Percentiles rank a stretch among this genome's conserved stretches.
Evolutionary conservation across 2,797 vertebrate genomes (phyloP).

Genomic region (Hoplostethus mediterraneus): DNA sequence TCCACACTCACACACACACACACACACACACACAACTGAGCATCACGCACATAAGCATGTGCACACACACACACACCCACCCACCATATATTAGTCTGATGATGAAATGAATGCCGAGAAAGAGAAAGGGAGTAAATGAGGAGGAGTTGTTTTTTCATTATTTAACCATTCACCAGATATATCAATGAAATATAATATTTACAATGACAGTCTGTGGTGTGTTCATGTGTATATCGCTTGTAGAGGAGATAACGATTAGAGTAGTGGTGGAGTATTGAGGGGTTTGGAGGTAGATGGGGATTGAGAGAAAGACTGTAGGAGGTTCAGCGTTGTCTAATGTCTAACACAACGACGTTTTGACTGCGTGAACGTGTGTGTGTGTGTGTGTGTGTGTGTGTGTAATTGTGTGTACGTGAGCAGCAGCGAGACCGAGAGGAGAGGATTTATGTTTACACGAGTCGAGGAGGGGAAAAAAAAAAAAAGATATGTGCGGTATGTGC

Average conservation of each 20-base stretch:
- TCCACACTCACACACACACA: conserved; percentile 20
- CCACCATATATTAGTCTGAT: conserved; percentile 28
- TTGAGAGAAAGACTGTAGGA: not conserved
- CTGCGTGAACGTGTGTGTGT: conserved; percentile 17
- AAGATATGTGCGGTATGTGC: conserved; percentile 68
- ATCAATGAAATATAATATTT: not conserved
- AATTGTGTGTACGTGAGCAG: conserved; percentile 27
- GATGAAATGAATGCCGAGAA: conserved; percentile 10
- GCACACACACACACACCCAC: conserved; percentile 2
- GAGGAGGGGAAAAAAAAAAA: conserved; percentile 54
- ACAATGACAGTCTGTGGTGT: not conserved
- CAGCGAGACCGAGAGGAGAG: conserved; percentile 39
- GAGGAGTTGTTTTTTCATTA: not conserved
- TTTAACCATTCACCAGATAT: not conserved
- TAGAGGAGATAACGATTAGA: not conserved
- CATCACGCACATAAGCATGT: not conserved
- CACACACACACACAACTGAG: not conserved
- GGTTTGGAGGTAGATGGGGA: not conserved
- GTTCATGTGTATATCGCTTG: not conserved
- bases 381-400: conserved; percentile 32
- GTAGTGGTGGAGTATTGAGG: not conserved
- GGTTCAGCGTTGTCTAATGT: not conserved
- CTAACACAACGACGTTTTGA: conserved; percentile 19
- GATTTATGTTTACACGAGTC: conserved; percentile 52
- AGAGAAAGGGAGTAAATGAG: not conserved